Evolutionary conservation across 2,113 vertebrate genomes (phyloP), one percentile per base, ranked within the genome.

Genomic region (Salvelinus alpinus): DNA sequence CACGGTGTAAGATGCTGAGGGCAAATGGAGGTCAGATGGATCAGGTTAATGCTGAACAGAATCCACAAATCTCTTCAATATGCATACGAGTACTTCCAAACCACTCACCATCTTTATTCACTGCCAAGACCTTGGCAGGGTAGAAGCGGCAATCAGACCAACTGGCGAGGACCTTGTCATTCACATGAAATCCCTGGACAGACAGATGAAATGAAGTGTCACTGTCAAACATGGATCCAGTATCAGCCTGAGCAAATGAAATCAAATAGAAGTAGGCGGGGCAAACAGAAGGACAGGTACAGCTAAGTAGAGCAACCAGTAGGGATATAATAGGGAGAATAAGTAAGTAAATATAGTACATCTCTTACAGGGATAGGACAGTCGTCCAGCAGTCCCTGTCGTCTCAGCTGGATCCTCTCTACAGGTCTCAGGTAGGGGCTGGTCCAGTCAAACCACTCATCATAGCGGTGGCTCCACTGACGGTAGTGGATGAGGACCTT

Each of bases 81-180:
- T 54, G 51, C 1, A 54, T 18, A 54, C 1, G 16, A 54, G 16
- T 54, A 18, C 16, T n/a, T 69, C 67, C 31, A 20, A 69, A 6
- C n/a, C 76, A 85, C 96, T 91, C 92, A 99, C 97, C 96, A 93
- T 99, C 97, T 93, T 95, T 98, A 90, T 98, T 97, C 87, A 98
- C 95, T 1, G 95, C 93, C 89, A 96, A 93, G 79, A 99, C 96
- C 92, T 95, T 99, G 83, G 97, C 97, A 65, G 97, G 97, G 82
- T 99, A 99, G 92, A 98, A 99, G 78, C 97, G 96, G 90, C 97
- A 99, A 85, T 99, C 97, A 34, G 96, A 97, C 97, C 97, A 99
- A 89, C 97, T 98, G 20, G 97, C 97, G 85, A 99, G 87, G 6
- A 99, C 97, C 83, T 96, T 96, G 66, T 99, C 97, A 57, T 98